Percentiles rank a stretch among this genome's conserved stretches.
These are phyloP conservation scores for Petaurus breviceps DNA, from an alignment of 2,113 vertebrate species.

Conservation along the genomic window DNA sequence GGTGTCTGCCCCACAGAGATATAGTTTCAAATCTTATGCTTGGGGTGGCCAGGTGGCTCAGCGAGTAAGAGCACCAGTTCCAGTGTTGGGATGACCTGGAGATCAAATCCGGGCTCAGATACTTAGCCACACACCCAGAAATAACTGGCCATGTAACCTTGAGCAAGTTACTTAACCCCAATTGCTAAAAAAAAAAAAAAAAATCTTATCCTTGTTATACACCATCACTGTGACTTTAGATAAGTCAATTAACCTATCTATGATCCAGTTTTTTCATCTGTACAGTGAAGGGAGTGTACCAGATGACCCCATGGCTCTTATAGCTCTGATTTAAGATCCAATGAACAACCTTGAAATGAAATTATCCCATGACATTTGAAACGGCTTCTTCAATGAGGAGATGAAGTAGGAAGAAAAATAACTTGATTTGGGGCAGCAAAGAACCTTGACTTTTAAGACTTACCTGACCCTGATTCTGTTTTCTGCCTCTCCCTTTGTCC, in stretches of 20 bases:
- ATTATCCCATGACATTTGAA: background rate
- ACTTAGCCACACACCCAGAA: too few species aligned
- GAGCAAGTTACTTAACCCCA: too few species aligned
- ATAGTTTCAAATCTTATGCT: background rate
- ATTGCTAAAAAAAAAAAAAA: too few species aligned
- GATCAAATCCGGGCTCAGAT: too few species aligned
- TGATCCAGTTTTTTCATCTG: background rate
- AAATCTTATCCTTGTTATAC: background rate
- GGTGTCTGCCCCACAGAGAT: background rate
- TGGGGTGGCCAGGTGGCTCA: too few species aligned
- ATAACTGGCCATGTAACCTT: too few species aligned
- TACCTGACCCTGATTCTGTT: background rate
- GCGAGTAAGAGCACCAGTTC: too few species aligned
- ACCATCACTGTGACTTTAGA: background rate
- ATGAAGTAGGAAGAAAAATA: background rate
- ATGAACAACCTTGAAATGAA: background rate
- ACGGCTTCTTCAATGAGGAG: background rate
- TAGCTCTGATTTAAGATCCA: background rate
- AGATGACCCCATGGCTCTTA: background rate
- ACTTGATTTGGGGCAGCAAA: background rate
- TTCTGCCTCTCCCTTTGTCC: background rate
- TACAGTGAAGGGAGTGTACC: background rate
- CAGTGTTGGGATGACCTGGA: too few species aligned
- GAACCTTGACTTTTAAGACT: background rate
- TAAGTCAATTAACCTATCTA: background rate